These are phyloP conservation scores for Mercenaria mercenaria DNA, from an alignment of 1,140 invertebrate species.

Conservation along the genomic window DNA sequence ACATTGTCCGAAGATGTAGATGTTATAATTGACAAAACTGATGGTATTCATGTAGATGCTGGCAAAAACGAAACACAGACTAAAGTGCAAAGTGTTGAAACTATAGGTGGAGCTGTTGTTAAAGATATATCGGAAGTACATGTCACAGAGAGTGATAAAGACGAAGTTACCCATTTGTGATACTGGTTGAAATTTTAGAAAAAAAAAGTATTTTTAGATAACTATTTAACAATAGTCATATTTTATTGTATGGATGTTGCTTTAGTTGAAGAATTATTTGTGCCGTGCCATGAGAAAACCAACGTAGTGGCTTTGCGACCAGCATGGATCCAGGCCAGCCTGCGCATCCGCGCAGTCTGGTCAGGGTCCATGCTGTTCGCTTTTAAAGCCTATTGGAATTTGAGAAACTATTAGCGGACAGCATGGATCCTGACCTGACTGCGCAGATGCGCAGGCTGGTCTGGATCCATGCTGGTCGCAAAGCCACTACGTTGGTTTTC, in stretches of 20 bases:
- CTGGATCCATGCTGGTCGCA: no score
- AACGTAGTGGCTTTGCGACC: no score
- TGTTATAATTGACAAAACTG: background rate
- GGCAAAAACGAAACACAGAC: background rate
- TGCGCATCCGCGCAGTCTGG: no score
- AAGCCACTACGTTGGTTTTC: no score
- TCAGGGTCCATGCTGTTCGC: no score
- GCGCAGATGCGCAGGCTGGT: no score
- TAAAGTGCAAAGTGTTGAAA: background rate
- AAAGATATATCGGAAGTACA: background rate
- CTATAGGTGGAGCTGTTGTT: background rate
- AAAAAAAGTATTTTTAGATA: background rate
- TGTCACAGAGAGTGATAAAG: background rate
- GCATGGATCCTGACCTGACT: no score
- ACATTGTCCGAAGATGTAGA: background rate
- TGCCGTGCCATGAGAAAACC: no score
- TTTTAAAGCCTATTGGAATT: no score
- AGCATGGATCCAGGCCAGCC: no score
- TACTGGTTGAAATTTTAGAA: background rate
- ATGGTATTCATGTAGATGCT: background rate
- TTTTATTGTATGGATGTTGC: background rate
- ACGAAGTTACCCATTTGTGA: conserved; percentile 61
- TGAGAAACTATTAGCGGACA: no score
- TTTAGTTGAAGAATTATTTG: no score
- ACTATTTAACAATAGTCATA: background rate